Evolutionary conservation across 1,140 invertebrate genomes (phyloP).

Genomic region (Drosophila mojavensis): DNA sequence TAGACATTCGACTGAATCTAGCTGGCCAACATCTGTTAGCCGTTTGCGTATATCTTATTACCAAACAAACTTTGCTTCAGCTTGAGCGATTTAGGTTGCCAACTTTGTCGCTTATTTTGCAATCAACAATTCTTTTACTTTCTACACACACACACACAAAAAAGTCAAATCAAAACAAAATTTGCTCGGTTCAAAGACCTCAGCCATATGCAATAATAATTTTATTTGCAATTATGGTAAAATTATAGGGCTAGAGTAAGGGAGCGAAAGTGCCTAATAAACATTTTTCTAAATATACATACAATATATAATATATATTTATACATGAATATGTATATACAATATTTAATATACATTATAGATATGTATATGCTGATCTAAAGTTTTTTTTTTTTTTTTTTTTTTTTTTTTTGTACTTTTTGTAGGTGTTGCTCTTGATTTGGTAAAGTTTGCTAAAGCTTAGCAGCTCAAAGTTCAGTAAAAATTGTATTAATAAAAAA

Average conservation of each 20-base stretch:
- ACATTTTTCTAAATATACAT: not conserved
- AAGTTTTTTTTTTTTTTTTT: too few relatives aligned
- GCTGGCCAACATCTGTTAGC: slow-evolving; percentile 4
- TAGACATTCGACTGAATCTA: too few relatives aligned
- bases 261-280: slow-evolving; percentile 27
- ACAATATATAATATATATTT: too few relatives aligned
- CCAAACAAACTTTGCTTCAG: not conserved
- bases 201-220: too few relatives aligned
- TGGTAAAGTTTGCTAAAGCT: not conserved
- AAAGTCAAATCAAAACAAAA: slow-evolving; percentile 6
- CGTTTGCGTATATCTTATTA: not conserved
- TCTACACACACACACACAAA: not conserved
- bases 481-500: not conserved
- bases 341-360: not conserved
- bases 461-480: not conserved
- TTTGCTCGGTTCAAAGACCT: slow-evolving; percentile 39
- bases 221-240: slow-evolving; percentile 11
- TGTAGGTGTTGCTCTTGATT: slow-evolving; percentile 33
- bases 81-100: slow-evolving; percentile 25
- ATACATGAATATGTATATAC: not conserved
- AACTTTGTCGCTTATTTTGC: slow-evolving; percentile 52
- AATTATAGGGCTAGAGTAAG: not conserved
- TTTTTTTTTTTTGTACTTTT: not conserved
- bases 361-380: not conserved
- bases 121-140: slow-evolving; percentile 36